Evolutionary conservation across 2,888 invertebrate species (phyloP).

Genomic region (Diarsia dahlii): DNA sequence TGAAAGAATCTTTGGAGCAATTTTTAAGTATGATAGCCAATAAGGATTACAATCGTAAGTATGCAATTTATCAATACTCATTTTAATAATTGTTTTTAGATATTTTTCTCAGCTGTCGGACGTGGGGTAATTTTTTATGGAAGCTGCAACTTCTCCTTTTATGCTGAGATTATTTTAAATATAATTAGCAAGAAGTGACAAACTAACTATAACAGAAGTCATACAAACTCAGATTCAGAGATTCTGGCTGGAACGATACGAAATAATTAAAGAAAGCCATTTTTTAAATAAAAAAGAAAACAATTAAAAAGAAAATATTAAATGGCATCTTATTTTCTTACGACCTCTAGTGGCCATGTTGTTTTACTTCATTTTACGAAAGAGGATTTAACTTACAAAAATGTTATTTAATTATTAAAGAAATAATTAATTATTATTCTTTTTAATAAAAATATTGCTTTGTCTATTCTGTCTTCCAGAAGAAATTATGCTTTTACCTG

Average conservation of each 20-base stretch:
- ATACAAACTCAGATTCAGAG: too few species aligned
- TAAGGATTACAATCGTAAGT: too few species aligned
- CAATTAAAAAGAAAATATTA: not conserved
- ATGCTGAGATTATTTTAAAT: not conserved
- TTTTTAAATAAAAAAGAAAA: not conserved
- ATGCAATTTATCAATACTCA: too few species aligned
- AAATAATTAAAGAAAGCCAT: not conserved
- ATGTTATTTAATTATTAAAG: not conserved
- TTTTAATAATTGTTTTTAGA: too few species aligned
- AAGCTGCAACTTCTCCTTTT: too few species aligned
- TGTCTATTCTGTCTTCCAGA: too few species aligned
- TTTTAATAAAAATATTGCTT: not conserved
- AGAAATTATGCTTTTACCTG: too few species aligned
- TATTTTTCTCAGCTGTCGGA: too few species aligned
- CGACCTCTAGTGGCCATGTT: not conserved
- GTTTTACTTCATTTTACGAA: not conserved
- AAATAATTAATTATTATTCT: too few species aligned
- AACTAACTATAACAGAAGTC: not conserved
- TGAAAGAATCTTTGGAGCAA: too few species aligned
- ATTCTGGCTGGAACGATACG: not conserved
- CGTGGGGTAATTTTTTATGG: too few species aligned
- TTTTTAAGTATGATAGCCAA: too few species aligned
- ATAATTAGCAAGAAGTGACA: not conserved
- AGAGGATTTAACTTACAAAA: not conserved
- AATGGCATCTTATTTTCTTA: conserved; percentile 8